Conservation (phyloP, 2,113 vertebrate genomes). For the Nycticorax nycticorax region DNA sequence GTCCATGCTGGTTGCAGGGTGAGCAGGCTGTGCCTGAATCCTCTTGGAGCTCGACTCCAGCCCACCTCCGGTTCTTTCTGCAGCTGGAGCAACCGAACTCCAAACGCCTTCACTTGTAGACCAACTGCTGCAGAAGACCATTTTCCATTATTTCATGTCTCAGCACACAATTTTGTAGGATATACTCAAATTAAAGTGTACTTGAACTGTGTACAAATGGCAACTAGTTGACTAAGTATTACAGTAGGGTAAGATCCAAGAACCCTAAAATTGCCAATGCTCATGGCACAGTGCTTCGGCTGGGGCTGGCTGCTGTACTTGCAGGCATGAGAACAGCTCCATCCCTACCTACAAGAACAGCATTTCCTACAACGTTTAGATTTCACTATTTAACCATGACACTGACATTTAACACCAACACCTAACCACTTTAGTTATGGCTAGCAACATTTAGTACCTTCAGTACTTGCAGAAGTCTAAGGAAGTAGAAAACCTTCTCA, state of each 20-base stretch:
- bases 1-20: background rate
- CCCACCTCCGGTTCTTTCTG: background rate
- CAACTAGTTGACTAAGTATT: background rate
- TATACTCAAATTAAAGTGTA: background rate
- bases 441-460: background rate
- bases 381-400: background rate
- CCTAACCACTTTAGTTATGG: background rate
- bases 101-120: background rate
- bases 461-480: background rate
- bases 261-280: background rate
- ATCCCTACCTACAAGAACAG: background rate
- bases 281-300: accelerated
- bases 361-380: background rate
- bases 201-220: background rate
- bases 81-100: background rate
- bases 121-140: background rate
- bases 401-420: background rate
- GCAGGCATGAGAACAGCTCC: background rate
- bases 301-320: background rate
- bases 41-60: background rate
- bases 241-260: background rate
- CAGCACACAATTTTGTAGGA: background rate
- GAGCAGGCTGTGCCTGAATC: background rate
- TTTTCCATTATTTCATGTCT: background rate
- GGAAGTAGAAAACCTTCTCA: background rate